A percentile compares a stretch with the other conserved stretches of the same genome.
Conservation (phyloP, 2,797 vertebrate genomes). For the Percopsis omiscomaycus region DNA sequence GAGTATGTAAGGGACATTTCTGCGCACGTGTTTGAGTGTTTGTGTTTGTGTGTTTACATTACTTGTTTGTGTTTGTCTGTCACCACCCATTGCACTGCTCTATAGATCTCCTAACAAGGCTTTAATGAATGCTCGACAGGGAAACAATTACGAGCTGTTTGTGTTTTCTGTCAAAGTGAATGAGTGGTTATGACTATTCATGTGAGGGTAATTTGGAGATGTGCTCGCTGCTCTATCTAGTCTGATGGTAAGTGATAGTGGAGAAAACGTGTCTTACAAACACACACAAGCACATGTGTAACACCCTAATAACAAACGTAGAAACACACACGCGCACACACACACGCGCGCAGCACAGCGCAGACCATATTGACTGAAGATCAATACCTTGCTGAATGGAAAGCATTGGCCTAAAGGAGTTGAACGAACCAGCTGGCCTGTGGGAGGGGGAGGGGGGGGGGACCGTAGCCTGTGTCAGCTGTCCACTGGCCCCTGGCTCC, state of each 20-base stretch:
- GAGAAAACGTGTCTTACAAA: slow-evolving; percentile 39
- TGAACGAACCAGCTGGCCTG: slow-evolving; percentile 60
- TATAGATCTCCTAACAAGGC: slow-evolving; percentile 16
- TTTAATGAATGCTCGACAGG: slow-evolving; percentile 40
- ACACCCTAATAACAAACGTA: too few species aligned
- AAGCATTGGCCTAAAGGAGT: slow-evolving; percentile 55
- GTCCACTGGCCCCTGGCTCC: slow-evolving; percentile 4
- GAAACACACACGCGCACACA: slow-evolving; percentile 6
- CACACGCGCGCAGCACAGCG: background rate
- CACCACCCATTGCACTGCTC: slow-evolving; percentile 9
- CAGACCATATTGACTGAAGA: slow-evolving; percentile 41
- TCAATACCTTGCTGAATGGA: slow-evolving; percentile 66
- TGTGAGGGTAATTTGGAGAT: slow-evolving; percentile 16
- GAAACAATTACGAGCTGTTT: slow-evolving; percentile 52
- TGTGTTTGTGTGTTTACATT: slow-evolving; percentile 2
- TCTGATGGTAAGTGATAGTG: too few species aligned
- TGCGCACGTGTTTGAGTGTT: background rate
- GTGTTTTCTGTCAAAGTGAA: slow-evolving; percentile 47
- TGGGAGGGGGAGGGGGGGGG: slow-evolving; percentile 3
- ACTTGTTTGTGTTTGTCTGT: background rate
- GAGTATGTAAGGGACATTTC: background rate
- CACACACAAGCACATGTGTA: slow-evolving; percentile 11
- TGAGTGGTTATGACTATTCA: slow-evolving; percentile 39
- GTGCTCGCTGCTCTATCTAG: slow-evolving; percentile 26
- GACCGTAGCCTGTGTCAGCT: slow-evolving; percentile 39